These are phyloP conservation scores for Drosophila nannoptera DNA, from an alignment of 1,140 invertebrate species.

Conservation along the genomic window DNA sequence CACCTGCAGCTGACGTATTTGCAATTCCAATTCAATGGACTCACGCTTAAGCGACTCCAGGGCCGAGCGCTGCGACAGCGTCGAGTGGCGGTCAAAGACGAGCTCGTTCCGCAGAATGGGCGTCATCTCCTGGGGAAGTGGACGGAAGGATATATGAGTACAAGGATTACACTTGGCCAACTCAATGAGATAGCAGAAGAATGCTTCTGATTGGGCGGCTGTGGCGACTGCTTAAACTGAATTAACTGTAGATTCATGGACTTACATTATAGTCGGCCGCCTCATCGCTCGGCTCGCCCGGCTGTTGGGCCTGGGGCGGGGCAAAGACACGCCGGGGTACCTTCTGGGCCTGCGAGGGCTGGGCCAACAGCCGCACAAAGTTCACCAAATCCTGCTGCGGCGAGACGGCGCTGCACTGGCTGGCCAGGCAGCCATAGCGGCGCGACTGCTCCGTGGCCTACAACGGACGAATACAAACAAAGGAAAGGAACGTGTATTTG, in stretches of 20 bases:
- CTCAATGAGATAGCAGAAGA: too few species aligned
- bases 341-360: constrained; percentile 81
- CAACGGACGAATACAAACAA: not conserved
- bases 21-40: constrained; percentile 88
- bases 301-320: constrained; percentile 82
- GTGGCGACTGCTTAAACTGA: too few species aligned
- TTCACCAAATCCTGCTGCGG: constrained; percentile 85
- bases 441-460: constrained; percentile 88
- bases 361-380: constrained; percentile 84
- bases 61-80: constrained; percentile 85
- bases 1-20: constrained; percentile 90
- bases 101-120: constrained; percentile 90
- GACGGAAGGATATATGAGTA: not conserved
- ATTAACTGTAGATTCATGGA: constrained; percentile 5
- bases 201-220: too few species aligned
- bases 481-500: too few species aligned
- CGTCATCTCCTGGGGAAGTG: constrained; percentile 81
- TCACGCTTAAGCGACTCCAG: constrained; percentile 90
- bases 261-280: constrained; percentile 72
- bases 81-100: constrained; percentile 88
- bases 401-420: constrained; percentile 85
- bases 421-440: constrained; percentile 87
- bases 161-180: constrained; percentile 1
- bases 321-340: constrained; percentile 83
- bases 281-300: constrained; percentile 71